Base-by-base conservation (phyloP, 2,888 invertebrate species). In the Leptura quadrifasciata region DNA sequence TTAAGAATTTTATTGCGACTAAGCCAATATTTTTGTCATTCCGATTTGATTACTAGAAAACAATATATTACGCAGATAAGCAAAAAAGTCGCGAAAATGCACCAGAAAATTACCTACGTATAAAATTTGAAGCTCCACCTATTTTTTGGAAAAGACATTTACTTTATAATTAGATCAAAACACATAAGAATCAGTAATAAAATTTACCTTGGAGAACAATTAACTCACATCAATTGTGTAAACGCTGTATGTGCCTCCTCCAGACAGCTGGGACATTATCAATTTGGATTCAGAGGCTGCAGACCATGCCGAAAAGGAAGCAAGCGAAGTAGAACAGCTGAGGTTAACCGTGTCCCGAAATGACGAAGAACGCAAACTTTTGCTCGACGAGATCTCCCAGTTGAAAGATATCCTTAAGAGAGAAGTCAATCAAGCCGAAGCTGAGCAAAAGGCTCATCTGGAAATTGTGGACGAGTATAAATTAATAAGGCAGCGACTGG, bases 381-480 rank as follows among this genome's bases (percentile, higher is more conserved):
- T 85, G 90, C 88, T 87, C 81, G 91, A 81, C 87, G 91, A 87
- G 88, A 90, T 88, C 35, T 80, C 88, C 4, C 91, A 95, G 90
- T 90, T 95, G 4, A 95, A 95, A 81, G 94, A 95, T 72, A 93
- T 96, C 90, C 91, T 96, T 80, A 92, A 95, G 78, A 90, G 94
- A 58, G 95, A 96, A 87, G 92, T 96, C 31, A 92, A 94, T 18
- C 93, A 94, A 83, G 93, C 94, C 1, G 94, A 95, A 82, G 91
- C 92, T 21, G 96, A 95, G 77, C 93, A 93, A 54, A 91, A 92
- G 6, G 93, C 95, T 85, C 95, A 95, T 87, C 91, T 92, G 58
- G 93, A 94, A 18, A 97, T 98, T 58, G 96, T 98, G 81, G 91
- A 94, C 65, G 98, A 98, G 85, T 98, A 98, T 87, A 97, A 98